Evolutionary conservation across 2,888 invertebrate species (phyloP).

Genomic region (Brachynemurus nebulosus): DNA sequence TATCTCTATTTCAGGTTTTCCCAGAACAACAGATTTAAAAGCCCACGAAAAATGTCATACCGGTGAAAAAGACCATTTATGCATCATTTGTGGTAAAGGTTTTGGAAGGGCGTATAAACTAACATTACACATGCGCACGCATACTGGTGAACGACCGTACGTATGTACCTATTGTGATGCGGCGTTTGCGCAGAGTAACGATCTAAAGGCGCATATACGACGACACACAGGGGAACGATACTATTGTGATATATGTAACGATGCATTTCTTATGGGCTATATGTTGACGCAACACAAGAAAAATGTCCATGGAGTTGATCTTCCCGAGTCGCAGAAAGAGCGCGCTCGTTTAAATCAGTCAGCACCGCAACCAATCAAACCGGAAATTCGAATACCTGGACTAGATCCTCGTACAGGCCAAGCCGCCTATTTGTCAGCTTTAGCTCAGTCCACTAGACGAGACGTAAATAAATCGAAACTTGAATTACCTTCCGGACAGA

Average conservation of each 20-base stretch:
- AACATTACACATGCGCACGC: constrained; percentile 32
- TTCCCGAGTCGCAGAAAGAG: background rate
- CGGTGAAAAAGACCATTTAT: constrained; percentile 42
- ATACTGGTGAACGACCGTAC: constrained; percentile 7
- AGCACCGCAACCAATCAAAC: constrained; percentile 1
- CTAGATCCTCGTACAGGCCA: background rate
- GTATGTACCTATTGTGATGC: constrained; percentile 36
- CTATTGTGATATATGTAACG: constrained; percentile 39
- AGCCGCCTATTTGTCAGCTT: too few relatives aligned
- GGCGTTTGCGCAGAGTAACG: constrained; percentile 42
- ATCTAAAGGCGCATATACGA: constrained; percentile 41
- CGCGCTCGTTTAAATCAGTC: background rate
- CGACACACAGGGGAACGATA: constrained; percentile 44
- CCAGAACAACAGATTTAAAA: constrained; percentile 42
- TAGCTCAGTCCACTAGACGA: too few relatives aligned
- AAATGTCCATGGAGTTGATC: constrained; percentile 28
- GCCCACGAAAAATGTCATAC: constrained; percentile 42
- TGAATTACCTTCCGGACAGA: too few relatives aligned
- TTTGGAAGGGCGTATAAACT: constrained; percentile 40
- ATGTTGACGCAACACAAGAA: constrained; percentile 41
- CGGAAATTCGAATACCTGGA: background rate
- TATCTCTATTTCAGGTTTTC: constrained; percentile 30
- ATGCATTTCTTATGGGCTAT: constrained; percentile 40
- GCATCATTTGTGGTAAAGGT: constrained; percentile 33
- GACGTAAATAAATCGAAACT: too few relatives aligned